Conservation (phyloP, 1,140 invertebrate genomes). For the Zeugodacus cucurbitae region DNA sequence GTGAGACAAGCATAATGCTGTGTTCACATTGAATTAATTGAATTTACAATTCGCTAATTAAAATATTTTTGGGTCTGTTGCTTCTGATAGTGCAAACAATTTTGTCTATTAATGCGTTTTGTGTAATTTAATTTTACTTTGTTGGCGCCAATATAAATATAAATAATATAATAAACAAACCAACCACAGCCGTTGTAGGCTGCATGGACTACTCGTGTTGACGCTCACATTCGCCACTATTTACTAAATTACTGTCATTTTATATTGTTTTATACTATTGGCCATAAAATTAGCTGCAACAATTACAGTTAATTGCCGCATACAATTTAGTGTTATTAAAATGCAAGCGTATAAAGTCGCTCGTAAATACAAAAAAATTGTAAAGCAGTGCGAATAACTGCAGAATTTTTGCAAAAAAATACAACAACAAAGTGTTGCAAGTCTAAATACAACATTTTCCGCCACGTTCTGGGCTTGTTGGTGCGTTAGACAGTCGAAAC, state of each 20-base stretch:
- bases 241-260: background rate
- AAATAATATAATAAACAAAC: too few relatives aligned
- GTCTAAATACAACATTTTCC: background rate
- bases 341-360: background rate
- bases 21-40: too few relatives aligned
- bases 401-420: background rate
- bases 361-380: background rate
- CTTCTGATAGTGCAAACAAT: too few relatives aligned
- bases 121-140: too few relatives aligned
- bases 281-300: slow-evolving; percentile 8
- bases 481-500: background rate
- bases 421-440: background rate
- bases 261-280: background rate
- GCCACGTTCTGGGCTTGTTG: too few relatives aligned
- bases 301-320: slow-evolving; percentile 12
- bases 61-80: too few relatives aligned
- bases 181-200: too few relatives aligned
- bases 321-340: slow-evolving; percentile 35
- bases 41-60: too few relatives aligned
- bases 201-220: background rate
- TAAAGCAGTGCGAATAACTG: background rate
- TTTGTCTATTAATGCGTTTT: too few relatives aligned
- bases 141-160: too few relatives aligned
- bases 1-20: too few relatives aligned
- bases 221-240: background rate